phyloP scores from a whole-genome alignment of 2,888 invertebrate species.

The Oxystoma pomonae region DNA sequence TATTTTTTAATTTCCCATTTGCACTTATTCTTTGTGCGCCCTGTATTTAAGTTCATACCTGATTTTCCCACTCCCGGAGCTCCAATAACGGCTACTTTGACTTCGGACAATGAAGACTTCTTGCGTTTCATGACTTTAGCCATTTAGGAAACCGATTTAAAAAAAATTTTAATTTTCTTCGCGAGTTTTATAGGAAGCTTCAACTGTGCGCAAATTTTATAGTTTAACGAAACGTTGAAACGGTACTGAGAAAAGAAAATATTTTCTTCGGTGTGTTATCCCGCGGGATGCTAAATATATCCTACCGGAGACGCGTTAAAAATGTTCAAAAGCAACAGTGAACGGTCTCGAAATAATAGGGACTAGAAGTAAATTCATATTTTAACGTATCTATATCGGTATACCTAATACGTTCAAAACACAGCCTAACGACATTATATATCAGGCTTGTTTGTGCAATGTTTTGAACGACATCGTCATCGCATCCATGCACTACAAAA shows the following conservation, averaged over 20 bases:
- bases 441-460: no score
- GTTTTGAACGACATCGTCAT: no score
- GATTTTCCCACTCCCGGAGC: conserved; percentile 90
- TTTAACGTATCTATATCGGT: no score
- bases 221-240: background rate
- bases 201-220: background rate
- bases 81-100: conserved; percentile 87
- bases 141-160: background rate
- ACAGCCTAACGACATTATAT: no score
- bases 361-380: no score
- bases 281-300: background rate
- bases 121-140: conserved; percentile 79
- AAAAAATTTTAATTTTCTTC: background rate
- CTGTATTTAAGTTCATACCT: conserved; percentile 67
- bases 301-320: background rate
- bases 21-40: no score
- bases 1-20: no score
- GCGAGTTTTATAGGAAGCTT: background rate
- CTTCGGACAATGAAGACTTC: conserved; percentile 84
- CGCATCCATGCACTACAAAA: no score
- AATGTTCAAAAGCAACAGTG: background rate
- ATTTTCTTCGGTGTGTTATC: background rate
- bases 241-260: background rate
- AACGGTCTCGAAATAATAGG: background rate
- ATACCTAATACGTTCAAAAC: no score